phyloP scores from a whole-genome alignment of 37 sponge, comb jelly and placozoan genomes.

The Aphrocallistes beatrix region DNA sequence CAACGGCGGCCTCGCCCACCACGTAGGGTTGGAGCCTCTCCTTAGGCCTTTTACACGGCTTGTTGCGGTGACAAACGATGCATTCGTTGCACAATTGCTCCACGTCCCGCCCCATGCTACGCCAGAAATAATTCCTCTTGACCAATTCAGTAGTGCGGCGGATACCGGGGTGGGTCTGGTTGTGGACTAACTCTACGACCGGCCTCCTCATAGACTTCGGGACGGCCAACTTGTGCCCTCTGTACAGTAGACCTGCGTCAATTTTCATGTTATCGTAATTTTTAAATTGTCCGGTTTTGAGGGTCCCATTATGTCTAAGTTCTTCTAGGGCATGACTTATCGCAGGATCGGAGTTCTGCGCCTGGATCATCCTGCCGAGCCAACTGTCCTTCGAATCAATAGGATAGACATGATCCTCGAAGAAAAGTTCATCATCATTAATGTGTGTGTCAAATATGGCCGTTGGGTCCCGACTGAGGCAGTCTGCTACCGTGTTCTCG shows the following conservation, averaged over 20 bases:
- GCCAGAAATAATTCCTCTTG: not conserved
- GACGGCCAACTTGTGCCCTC: not conserved
- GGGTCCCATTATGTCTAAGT: not conserved
- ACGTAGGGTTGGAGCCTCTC: not conserved
- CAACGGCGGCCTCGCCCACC: not conserved
- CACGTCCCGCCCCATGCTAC: not conserved
- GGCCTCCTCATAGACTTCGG: not conserved
- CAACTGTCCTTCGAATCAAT: not conserved
- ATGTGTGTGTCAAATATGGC: not conserved
- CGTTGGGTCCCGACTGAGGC: not conserved
- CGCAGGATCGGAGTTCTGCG: not conserved
- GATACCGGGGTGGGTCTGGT: not conserved
- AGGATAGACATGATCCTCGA: not conserved
- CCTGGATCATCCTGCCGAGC: not conserved
- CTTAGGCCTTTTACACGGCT: not conserved
- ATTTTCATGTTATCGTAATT: too few relatives aligned
- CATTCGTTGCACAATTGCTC: not conserved
- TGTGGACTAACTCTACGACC: not conserved
- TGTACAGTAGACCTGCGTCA: not conserved
- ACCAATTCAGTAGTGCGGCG: not conserved
- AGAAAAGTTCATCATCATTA: not conserved
- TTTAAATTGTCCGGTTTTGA: not conserved
- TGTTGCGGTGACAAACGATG: not conserved
- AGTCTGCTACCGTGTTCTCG: not conserved
- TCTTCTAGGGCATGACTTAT: not conserved